A percentile compares a stretch with the other conserved stretches of the same genome.
Conservation (phyloP, 2,888 invertebrate species). For the Notodonta ziczac region DNA sequence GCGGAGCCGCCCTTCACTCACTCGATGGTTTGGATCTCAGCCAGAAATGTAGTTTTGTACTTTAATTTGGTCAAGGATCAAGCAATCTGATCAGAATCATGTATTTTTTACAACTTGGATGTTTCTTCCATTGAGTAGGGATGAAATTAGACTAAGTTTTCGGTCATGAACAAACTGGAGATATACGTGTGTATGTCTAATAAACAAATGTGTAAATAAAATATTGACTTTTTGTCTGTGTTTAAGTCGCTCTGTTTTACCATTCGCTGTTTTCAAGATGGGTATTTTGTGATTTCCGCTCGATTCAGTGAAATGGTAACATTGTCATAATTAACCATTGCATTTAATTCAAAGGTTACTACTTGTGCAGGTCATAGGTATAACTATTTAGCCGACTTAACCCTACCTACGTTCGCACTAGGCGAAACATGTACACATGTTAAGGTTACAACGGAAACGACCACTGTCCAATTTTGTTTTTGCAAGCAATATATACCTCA, state of each 20-base stretch:
- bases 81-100: constrained; percentile 78
- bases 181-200: constrained; percentile 80
- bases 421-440: too few relatives aligned
- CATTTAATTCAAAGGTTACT: too few relatives aligned
- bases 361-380: too few relatives aligned
- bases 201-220: constrained; percentile 81
- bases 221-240: constrained; percentile 75
- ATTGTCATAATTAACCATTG: too few relatives aligned
- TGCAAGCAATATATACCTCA: too few relatives aligned
- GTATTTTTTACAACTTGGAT: constrained; percentile 79
- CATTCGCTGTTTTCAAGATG: background rate
- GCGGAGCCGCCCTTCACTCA: constrained; percentile 50
- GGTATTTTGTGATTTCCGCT: too few relatives aligned
- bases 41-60: constrained; percentile 79
- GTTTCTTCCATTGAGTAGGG: constrained; percentile 79
- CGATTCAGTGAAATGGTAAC: too few relatives aligned
- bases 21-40: constrained; percentile 76
- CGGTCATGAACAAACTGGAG: constrained; percentile 81
- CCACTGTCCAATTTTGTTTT: too few relatives aligned
- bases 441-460: too few relatives aligned
- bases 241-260: constrained; percentile 38
- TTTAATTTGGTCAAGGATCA: constrained; percentile 70
- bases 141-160: constrained; percentile 78
- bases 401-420: too few relatives aligned
- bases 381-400: too few relatives aligned